Percentiles rank a stretch among this genome's conserved stretches.
Evolutionary conservation across 2,888 invertebrate species (phyloP).

Genomic region (Halictus quadricinctus): DNA sequence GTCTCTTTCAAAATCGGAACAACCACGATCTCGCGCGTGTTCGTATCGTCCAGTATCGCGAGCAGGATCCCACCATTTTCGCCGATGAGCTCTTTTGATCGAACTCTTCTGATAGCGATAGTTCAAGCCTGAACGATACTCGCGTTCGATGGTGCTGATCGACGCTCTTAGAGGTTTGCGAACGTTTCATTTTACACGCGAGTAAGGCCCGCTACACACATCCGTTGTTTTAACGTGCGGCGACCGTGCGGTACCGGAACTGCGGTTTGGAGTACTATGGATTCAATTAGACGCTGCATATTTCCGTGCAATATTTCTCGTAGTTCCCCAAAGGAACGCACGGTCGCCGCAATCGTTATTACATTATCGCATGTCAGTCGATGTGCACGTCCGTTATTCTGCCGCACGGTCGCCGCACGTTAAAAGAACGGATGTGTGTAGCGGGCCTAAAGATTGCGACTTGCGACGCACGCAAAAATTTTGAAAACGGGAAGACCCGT

Average conservation of each 20-base stretch:
- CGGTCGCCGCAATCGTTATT: background rate
- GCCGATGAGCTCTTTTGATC: background rate
- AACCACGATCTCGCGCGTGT: background rate
- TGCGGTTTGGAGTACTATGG: too few relatives aligned
- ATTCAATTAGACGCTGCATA: too few relatives aligned
- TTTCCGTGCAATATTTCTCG: background rate
- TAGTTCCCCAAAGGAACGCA: background rate
- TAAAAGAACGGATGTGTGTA: too few relatives aligned
- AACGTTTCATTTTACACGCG: slow-evolving; percentile 3
- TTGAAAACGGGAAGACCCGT: background rate
- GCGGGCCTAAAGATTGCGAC: background rate
- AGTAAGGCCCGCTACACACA: too few relatives aligned
- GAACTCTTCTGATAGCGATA: background rate
- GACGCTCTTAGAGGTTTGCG: background rate
- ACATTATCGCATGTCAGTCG: background rate
- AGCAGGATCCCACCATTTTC: background rate
- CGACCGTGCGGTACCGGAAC: too few relatives aligned
- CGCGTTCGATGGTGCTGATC: background rate
- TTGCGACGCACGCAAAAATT: background rate
- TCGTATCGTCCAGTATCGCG: slow-evolving; percentile 10
- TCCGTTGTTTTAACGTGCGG: too few relatives aligned
- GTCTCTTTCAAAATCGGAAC: slow-evolving; percentile 26
- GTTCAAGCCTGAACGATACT: background rate
- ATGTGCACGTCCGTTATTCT: background rate
- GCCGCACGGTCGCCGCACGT: background rate